Evolutionary conservation across 2,797 vertebrate species (phyloP).

Genomic region (Kryptopterus vitreolus): DNA sequence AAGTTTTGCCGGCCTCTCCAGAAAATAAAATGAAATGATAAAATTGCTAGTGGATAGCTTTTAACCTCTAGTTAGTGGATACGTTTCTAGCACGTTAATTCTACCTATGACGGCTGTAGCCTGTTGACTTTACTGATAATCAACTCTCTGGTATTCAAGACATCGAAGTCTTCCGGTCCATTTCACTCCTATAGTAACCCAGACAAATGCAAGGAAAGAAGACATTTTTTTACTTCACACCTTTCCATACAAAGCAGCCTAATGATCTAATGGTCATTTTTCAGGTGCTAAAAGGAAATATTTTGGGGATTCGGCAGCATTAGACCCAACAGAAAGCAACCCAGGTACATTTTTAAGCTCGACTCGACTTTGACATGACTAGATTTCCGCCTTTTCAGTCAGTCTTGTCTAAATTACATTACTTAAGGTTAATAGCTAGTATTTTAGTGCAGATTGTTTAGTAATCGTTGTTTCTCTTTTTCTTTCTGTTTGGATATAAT

Average conservation of each 20-base stretch:
- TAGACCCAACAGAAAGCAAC: background rate
- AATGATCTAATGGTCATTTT: conserved; percentile 22
- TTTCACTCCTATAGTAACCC: background rate
- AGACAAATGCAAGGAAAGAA: background rate
- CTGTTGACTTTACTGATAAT: background rate
- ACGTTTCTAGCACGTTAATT: background rate
- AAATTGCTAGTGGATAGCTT: background rate
- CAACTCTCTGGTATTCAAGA: background rate
- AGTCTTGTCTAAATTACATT: background rate
- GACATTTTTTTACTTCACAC: background rate
- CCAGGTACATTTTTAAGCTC: conserved; percentile 13
- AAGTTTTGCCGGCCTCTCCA: background rate
- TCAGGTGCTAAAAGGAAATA: conserved; percentile 19
- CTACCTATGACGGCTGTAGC: background rate
- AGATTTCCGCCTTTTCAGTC: background rate
- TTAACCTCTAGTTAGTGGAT: background rate
- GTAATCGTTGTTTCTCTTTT: background rate
- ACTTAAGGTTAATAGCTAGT: background rate
- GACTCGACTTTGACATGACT: background rate
- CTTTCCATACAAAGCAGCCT: conserved; percentile 10
- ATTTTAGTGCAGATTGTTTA: background rate
- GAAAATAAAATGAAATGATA: background rate
- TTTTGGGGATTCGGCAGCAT: background rate
- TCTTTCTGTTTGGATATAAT: background rate
- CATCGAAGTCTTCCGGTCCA: too few species aligned